Percentiles rank a stretch among this genome's conserved stretches.
phyloP scores from a whole-genome alignment of 2,797 vertebrate species.

The Gobionotothen gibberifrons region DNA sequence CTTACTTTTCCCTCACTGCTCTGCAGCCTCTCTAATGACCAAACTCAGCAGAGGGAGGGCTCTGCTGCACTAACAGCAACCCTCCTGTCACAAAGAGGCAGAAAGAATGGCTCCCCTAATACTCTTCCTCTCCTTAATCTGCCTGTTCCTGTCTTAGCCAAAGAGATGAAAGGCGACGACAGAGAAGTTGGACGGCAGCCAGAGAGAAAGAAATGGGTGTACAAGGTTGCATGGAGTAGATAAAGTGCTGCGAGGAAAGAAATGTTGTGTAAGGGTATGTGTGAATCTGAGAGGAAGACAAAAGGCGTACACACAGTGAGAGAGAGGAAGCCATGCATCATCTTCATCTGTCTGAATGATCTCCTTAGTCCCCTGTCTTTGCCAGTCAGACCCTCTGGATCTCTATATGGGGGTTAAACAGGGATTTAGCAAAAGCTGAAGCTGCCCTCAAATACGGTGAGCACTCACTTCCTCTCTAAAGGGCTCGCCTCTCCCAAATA shows the following conservation, averaged over 20 bases:
- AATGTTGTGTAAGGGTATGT: not conserved
- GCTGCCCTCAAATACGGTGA: conserved; percentile 61
- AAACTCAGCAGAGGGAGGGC: conserved; percentile 54
- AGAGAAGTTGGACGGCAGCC: conserved; percentile 59
- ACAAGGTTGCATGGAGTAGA: conserved; percentile 55
- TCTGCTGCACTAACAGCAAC: conserved; percentile 55
- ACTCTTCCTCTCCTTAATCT: conserved; percentile 69
- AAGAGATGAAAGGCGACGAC: conserved; percentile 69
- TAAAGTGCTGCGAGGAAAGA: conserved; percentile 43
- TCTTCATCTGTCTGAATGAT: conserved; percentile 71
- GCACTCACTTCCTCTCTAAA: conserved; percentile 54
- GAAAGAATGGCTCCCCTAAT: conserved; percentile 68
- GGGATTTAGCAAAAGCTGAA: conserved; percentile 65
- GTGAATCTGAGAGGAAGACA: conserved; percentile 14
- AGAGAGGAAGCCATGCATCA: conserved; percentile 47
- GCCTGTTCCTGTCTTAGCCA: conserved; percentile 61
- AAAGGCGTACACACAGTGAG: conserved; percentile 36
- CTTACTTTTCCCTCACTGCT: conserved; percentile 40
- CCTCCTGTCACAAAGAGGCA: conserved; percentile 55
- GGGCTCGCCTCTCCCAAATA: conserved; percentile 46
- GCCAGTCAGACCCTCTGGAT: conserved; percentile 53
- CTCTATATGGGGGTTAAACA: conserved; percentile 69
- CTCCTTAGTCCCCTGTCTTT: conserved; percentile 66
- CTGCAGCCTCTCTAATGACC: conserved; percentile 69
- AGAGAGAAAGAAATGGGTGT: conserved; percentile 42